phyloP scores from a whole-genome alignment of 2,888 invertebrate genomes.

The Scrobipalpa costella region DNA sequence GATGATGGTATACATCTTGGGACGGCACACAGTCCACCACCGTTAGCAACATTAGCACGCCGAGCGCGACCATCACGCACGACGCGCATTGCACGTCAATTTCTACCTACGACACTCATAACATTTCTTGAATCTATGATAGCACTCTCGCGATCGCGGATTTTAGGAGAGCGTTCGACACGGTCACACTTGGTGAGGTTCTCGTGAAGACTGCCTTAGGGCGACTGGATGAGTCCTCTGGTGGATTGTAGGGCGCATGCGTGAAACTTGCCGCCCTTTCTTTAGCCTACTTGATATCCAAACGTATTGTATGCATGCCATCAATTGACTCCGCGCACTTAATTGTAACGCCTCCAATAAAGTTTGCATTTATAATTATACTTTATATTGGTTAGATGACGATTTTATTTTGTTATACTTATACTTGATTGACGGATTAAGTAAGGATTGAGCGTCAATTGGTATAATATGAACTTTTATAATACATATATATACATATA shows the following conservation, averaged over 20 bases:
- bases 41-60: constrained; percentile 66
- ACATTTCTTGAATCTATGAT: constrained; percentile 21
- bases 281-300: constrained; percentile 60
- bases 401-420: too few species aligned
- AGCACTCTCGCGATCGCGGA: constrained; percentile 24
- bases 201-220: constrained; percentile 61
- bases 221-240: constrained; percentile 54
- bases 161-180: constrained; percentile 22
- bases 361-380: constrained; percentile 16
- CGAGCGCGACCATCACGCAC: constrained; percentile 69
- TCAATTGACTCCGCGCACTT: constrained; percentile 73
- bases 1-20: constrained; percentile 63
- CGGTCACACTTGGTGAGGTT: constrained; percentile 47
- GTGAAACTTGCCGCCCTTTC: constrained; percentile 75
- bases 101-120: constrained; percentile 45
- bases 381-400: neutral
- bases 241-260: constrained; percentile 58
- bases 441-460: too few species aligned
- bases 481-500: too few species aligned
- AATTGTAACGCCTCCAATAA: constrained; percentile 57
- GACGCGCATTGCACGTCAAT: constrained; percentile 71
- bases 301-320: constrained; percentile 68
- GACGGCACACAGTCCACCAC: constrained; percentile 71
- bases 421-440: too few species aligned
- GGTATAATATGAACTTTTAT: too few species aligned